A percentile compares a stretch with the other conserved stretches of the same genome.
Evolutionary conservation across 2,797 vertebrate species (phyloP).

Genomic region (Bovichtus diacanthus): DNA sequence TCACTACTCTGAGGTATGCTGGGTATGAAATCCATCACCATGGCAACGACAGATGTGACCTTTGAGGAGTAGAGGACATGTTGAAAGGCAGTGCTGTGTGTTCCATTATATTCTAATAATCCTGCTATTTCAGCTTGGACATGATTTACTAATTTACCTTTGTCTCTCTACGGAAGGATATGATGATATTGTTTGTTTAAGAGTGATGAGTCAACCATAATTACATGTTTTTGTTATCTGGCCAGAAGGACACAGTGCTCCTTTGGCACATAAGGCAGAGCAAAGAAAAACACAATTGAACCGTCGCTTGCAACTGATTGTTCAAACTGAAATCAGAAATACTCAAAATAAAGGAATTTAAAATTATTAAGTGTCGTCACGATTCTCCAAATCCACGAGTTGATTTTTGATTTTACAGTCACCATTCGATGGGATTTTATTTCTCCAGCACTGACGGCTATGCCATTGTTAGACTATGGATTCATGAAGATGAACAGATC

Average conservation of each 20-base stretch:
- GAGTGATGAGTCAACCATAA: constrained; percentile 10
- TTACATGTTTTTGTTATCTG: constrained; percentile 9
- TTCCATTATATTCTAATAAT: constrained; percentile 8
- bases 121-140: not conserved
- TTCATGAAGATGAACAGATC: no score
- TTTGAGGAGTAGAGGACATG: constrained; percentile 34
- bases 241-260: constrained; percentile 8
- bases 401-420: no score
- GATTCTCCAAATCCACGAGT: no score
- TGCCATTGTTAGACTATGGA: no score
- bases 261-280: not conserved
- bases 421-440: no score
- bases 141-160: no score
- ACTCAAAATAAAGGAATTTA: not conserved
- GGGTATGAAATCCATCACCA: constrained; percentile 36
- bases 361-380: no score
- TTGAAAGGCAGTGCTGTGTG: constrained; percentile 1
- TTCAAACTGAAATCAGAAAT: constrained; percentile 21
- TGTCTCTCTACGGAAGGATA: not conserved
- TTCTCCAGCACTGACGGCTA: no score
- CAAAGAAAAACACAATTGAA: not conserved
- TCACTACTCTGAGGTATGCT: constrained; percentile 28
- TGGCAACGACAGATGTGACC: constrained; percentile 58
- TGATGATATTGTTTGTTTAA: not conserved
- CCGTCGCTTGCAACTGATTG: not conserved